phyloP scores from a whole-genome alignment of 2,113 vertebrate genomes.

The Nibea coibor region DNA sequence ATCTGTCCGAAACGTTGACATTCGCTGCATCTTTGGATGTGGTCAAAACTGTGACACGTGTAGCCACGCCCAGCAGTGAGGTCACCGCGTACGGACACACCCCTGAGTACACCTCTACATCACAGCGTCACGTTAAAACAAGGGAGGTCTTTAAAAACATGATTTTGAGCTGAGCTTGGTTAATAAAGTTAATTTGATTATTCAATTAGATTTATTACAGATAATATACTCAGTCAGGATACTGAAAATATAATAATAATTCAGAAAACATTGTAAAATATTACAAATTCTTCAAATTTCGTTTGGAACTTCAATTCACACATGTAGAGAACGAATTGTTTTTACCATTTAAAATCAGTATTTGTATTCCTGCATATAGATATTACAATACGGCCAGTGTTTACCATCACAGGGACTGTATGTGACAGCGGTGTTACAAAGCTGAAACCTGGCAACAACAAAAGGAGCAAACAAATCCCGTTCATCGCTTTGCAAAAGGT shows the following conservation, averaged over 20 bases:
- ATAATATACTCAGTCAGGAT: too few species aligned
- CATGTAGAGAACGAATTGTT: neutral
- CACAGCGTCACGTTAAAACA: too few species aligned
- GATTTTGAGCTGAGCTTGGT: too few species aligned
- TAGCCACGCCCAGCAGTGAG: too few species aligned
- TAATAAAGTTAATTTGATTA: too few species aligned
- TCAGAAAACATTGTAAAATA: neutral
- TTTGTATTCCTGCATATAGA: neutral
- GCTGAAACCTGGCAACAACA: constrained; percentile 24
- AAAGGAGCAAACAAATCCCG: constrained; percentile 31
- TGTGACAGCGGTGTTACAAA: constrained; percentile 17
- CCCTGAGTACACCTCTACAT: too few species aligned
- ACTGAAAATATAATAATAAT: neutral
- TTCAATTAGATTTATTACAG: too few species aligned
- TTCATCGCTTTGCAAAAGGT: constrained; percentile 40
- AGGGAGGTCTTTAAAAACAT: too few species aligned
- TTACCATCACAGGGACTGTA: constrained; percentile 14
- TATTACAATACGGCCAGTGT: neutral
- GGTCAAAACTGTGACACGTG: neutral
- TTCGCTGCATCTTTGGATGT: neutral
- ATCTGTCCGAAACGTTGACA: neutral
- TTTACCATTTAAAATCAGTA: neutral
- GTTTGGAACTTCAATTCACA: neutral
- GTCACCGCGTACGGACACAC: too few species aligned
- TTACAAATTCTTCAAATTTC: neutral